Evolutionary conservation across 35 echinoderm and acorn worm genomes (phyloP), one percentile per base, ranked within the genome.

Genomic region (Apostichopus parvimensis): DNA sequence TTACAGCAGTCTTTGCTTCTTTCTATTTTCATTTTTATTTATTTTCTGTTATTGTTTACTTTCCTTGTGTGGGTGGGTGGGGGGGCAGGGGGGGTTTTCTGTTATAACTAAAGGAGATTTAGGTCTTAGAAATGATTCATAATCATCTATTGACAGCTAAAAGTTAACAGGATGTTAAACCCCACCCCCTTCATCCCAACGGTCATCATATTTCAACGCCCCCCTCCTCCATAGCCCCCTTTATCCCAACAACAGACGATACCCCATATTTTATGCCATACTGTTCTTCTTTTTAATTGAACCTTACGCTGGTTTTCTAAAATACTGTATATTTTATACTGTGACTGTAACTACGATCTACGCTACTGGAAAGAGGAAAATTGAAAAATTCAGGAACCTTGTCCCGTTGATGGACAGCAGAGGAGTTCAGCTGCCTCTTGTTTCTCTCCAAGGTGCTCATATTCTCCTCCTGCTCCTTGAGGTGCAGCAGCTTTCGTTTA

Each of bases 391-490:
- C 11, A 68, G 92, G 64, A 87, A 98, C 97, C 97, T 93, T 95
- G 20, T 95, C 97, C 82, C 94, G 88, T 87, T 95, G 79, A 53
- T 77, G 11, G 25, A 91, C 78, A 78, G 94, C 94, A 24, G 78
- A 79, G 14, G 89, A 82, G 45, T 58, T 90, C 13, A 98, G 84
- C 59, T 92, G 82, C 54, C 88, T 76, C 83, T 98, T 98, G 26
- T 90, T 92, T 87, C 93, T 82, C 83, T 95, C 92, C 68, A 98
- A 80, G 5, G 97, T 95, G 79, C 90, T 65, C 53, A 95, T 87
- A 21, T 92, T 95, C 53, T 95, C 92, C 82, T 94, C 79, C 53
- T 94, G 90, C 28, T 96, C 77, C 77, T 98, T 93, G 11, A 98
- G 93, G 54, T 93, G 92, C 5, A 80, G 76, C 60, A 98, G 80